Evolutionary conservation across 2,797 vertebrate genomes (phyloP).

Genomic region (Sorex maritimensis): DNA sequence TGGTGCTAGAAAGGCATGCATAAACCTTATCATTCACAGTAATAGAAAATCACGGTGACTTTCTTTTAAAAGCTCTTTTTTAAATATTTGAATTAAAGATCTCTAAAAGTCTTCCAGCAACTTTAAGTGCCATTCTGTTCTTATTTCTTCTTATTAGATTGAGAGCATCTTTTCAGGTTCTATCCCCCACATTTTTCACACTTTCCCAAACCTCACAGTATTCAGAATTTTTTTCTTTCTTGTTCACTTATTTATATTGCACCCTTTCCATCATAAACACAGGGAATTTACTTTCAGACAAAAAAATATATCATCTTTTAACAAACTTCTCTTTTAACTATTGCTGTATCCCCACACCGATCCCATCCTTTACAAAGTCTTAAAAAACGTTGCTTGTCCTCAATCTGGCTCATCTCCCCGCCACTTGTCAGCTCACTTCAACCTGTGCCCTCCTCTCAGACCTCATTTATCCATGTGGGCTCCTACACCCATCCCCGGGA

Average conservation of each 20-base stretch:
- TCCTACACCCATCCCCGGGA: accelerated
- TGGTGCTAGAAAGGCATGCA: too few relatives aligned
- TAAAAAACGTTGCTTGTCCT: background rate
- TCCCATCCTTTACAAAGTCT: background rate
- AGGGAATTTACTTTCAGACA: too few relatives aligned
- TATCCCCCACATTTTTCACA: too few relatives aligned
- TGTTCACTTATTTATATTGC: background rate
- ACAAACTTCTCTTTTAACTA: background rate
- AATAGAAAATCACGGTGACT: too few relatives aligned
- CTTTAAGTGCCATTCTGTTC: background rate
- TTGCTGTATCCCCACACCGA: too few relatives aligned
- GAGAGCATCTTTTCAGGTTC: background rate
- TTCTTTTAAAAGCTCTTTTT: too few relatives aligned
- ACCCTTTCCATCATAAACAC: too few relatives aligned
- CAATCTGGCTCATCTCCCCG: background rate
- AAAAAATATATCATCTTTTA: too few relatives aligned
- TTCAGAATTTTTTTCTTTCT: background rate
- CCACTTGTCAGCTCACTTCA: background rate
- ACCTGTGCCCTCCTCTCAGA: background rate
- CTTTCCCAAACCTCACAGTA: background rate
- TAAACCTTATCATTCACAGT: too few relatives aligned
- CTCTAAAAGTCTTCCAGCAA: background rate
- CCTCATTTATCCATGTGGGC: too few relatives aligned
- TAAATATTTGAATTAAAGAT: too few relatives aligned
- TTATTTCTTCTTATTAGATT: background rate